phyloP scores from a whole-genome alignment of 37 sponge, comb jelly and placozoan species.

The Geodia barretti region DNA sequence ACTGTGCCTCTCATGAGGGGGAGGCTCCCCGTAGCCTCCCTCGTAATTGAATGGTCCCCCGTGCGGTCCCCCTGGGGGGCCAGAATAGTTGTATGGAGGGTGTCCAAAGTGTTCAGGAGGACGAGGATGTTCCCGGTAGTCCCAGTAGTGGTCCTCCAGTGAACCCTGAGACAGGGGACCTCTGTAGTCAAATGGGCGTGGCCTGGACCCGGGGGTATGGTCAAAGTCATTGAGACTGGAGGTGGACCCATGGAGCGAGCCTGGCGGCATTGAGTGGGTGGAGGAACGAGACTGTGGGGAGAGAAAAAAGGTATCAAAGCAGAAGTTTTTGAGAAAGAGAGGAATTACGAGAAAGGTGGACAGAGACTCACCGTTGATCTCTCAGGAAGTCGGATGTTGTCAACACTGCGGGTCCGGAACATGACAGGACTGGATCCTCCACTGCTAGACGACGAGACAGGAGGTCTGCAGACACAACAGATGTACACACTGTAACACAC shows the following conservation, averaged over 20 bases:
- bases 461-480: slow-evolving; percentile 33
- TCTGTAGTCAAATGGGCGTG: slow-evolving; percentile 3
- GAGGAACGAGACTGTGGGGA: slow-evolving; percentile 34
- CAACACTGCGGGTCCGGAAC: slow-evolving; percentile 37
- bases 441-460: slow-evolving; percentile 28
- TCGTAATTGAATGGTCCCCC: background rate
- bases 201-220: slow-evolving; percentile 39
- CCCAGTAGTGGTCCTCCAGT: slow-evolving; percentile 21
- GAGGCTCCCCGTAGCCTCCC: background rate
- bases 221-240: slow-evolving; percentile 16
- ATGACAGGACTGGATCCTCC: slow-evolving; percentile 7
- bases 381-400: slow-evolving; percentile 9
- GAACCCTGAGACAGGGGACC: slow-evolving; percentile 39
- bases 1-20: background rate
- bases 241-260: background rate
- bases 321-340: background rate
- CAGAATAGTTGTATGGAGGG: background rate
- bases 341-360: background rate
- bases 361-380: slow-evolving; percentile 39
- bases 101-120: background rate
- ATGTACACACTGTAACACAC: no score
- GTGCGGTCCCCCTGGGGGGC: background rate
- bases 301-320: background rate
- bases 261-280: slow-evolving; percentile 32
- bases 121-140: background rate